phyloP scores from a whole-genome alignment of 2,113 vertebrate species.

The Periophthalmodon schlosseri region DNA sequence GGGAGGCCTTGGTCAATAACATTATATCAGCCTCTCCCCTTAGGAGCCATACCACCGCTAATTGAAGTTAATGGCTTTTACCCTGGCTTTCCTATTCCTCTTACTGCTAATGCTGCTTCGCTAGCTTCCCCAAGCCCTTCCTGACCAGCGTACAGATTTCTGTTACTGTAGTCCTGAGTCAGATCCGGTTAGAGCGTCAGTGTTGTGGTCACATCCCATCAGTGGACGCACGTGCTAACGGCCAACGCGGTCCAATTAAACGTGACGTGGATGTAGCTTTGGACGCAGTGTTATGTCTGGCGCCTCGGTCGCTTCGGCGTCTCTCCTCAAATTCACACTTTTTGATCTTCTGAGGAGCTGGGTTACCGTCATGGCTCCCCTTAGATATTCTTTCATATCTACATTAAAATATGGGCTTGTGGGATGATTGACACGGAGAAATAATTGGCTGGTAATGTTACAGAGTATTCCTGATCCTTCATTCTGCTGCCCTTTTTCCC shows the following conservation, averaged over 20 bases:
- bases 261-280: constrained; percentile 29
- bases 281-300: constrained; percentile 7
- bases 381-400: constrained; percentile 25
- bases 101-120: constrained; percentile 31
- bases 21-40: constrained; percentile 36
- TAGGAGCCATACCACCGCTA: constrained; percentile 33
- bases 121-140: constrained; percentile 7
- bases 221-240: constrained; percentile 4
- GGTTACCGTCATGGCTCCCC: constrained; percentile 1
- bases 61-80: constrained; percentile 58
- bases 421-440: constrained; percentile 21
- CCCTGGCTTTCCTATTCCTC: constrained; percentile 23
- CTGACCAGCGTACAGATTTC: not conserved
- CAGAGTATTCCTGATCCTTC: constrained; percentile 34
- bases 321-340: constrained; percentile 19
- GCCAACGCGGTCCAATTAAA: constrained; percentile 51
- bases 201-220: constrained; percentile 36
- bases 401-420: constrained; percentile 23
- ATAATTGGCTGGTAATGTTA: constrained; percentile 40
- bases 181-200: constrained; percentile 29
- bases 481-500: constrained; percentile 1
- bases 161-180: constrained; percentile 12
- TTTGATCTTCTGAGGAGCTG: not conserved
- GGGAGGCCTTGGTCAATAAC: constrained; percentile 49
- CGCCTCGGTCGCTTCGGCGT: constrained; percentile 12